These are phyloP conservation scores for Ctenicera cuprea DNA, from an alignment of 2,888 invertebrate genomes.

Conservation along the genomic window DNA sequence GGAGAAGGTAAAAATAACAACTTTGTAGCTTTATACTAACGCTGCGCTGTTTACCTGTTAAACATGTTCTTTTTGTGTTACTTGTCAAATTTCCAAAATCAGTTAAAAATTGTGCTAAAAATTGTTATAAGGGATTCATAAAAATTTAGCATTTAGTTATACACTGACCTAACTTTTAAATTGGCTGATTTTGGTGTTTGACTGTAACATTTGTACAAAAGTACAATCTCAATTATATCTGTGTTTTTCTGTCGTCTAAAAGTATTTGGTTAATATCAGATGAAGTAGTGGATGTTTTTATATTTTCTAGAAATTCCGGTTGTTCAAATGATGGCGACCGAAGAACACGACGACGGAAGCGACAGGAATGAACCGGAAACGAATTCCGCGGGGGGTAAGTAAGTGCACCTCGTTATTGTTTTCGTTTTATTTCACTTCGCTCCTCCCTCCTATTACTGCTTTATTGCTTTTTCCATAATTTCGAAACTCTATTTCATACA, in stretches of 20 bases:
- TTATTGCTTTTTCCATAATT: constrained; percentile 33
- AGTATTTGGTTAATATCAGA: background rate
- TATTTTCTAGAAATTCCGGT: constrained; percentile 82
- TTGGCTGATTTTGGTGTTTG: background rate
- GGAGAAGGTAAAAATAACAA: too few species aligned
- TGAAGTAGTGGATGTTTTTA: constrained; percentile 14
- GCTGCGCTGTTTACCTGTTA: too few species aligned
- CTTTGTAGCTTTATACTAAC: too few species aligned
- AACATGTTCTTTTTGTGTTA: background rate
- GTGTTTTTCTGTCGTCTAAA: constrained; percentile 7
- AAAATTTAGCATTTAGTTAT: too few species aligned
- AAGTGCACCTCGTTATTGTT: constrained; percentile 73
- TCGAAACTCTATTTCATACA: constrained; percentile 8
- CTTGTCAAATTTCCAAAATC: background rate
- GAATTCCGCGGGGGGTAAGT: constrained; percentile 85
- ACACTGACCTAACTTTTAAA: too few species aligned
- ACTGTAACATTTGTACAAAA: background rate
- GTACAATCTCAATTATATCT: background rate
- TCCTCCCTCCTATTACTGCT: constrained; percentile 30
- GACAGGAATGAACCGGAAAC: constrained; percentile 78
- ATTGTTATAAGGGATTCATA: too few species aligned
- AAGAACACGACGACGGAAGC: constrained; percentile 78
- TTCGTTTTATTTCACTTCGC: constrained; percentile 29
- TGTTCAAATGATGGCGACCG: constrained; percentile 79
- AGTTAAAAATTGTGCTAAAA: too few species aligned